These are phyloP conservation scores for Taphrorychus bicolor DNA, from an alignment of 2,888 invertebrate genomes.

Conservation along the genomic window DNA sequence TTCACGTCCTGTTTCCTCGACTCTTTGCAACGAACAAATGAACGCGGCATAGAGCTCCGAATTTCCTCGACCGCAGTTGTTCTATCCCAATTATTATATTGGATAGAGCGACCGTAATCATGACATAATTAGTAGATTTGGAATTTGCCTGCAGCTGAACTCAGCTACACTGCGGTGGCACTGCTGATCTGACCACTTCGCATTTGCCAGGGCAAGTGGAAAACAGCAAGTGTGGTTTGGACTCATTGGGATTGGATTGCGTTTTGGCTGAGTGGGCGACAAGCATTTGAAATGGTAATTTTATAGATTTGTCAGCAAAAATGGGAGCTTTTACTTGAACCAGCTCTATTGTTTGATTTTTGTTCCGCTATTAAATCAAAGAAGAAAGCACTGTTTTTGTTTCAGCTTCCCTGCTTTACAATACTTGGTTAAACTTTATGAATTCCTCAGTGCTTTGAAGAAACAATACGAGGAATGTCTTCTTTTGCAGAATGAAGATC, in stretches of 20 bases:
- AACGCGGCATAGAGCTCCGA: background rate
- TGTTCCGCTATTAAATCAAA: too few relatives aligned
- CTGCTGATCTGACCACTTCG: background rate
- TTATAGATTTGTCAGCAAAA: too few relatives aligned
- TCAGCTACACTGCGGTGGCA: background rate
- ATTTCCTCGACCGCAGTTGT: background rate
- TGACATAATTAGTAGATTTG: background rate
- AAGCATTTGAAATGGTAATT: background rate
- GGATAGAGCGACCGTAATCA: background rate
- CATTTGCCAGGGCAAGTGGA: background rate
- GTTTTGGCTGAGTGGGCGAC: background rate
- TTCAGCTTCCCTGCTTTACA: too few relatives aligned
- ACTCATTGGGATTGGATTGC: background rate
- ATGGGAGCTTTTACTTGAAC: too few relatives aligned
- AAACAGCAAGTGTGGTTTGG: background rate
- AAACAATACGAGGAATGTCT: too few relatives aligned
- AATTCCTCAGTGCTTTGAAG: background rate
- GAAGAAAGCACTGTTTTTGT: too few relatives aligned
- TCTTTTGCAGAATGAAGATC: too few relatives aligned
- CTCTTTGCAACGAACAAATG: background rate
- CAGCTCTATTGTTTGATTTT: too few relatives aligned
- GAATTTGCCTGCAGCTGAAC: background rate
- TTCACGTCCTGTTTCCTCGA: background rate
- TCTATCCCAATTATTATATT: background rate
- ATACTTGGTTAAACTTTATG: background rate